Evolutionary conservation across 2,888 invertebrate species (phyloP).

Genomic region (Tenthredo amoena): DNA sequence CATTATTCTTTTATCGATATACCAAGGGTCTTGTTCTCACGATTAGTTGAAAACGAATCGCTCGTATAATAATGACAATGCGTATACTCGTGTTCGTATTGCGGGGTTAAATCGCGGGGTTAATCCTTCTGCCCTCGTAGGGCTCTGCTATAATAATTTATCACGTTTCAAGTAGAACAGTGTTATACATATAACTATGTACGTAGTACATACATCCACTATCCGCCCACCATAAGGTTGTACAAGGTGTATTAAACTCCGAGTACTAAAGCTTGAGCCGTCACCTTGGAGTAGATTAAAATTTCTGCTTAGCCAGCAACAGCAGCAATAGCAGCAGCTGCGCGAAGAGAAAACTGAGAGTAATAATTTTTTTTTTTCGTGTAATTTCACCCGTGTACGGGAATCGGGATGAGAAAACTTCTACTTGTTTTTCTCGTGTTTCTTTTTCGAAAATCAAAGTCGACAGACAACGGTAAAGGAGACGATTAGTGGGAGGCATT

Average conservation of each 20-base stretch:
- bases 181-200: neutral
- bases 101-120: neutral
- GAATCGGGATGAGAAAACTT: neutral
- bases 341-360: neutral
- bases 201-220: neutral
- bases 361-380: neutral
- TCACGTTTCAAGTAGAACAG: conserved; percentile 21
- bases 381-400: neutral
- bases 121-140: conserved; percentile 1
- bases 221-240: neutral
- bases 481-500: neutral
- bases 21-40: neutral
- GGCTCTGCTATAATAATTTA: conserved; percentile 15
- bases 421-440: neutral
- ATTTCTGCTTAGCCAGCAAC: neutral
- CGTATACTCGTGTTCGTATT: neutral
- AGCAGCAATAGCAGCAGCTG: neutral
- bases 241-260: neutral
- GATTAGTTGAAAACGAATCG: neutral
- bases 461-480: neutral
- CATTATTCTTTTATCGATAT: neutral
- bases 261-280: neutral
- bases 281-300: conserved; percentile 6
- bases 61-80: neutral
- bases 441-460: neutral